These are phyloP conservation scores for Lamellibrachia luymesi DNA, from an alignment of 1,140 invertebrate species.

Conservation along the genomic window DNA sequence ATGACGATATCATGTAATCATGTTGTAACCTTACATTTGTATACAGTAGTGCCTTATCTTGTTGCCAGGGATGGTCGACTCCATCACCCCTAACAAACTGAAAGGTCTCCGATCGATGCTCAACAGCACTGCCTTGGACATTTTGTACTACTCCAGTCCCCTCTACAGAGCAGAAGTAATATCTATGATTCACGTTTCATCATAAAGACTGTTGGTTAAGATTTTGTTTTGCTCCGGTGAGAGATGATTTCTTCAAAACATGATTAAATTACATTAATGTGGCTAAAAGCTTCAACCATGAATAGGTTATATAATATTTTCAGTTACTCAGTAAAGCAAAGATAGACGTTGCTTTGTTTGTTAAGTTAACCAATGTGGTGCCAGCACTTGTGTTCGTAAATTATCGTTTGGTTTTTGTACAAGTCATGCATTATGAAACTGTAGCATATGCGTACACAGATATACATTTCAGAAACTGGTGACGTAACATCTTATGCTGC, in stretches of 20 bases:
- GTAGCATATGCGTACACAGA: no score
- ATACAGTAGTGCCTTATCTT: constrained; percentile 30
- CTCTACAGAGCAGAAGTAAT: constrained; percentile 70
- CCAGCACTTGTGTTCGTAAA: neutral
- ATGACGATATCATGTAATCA: constrained; percentile 8
- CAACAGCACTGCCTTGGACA: constrained; percentile 77
- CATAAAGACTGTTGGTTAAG: neutral
- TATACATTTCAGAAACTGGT: neutral
- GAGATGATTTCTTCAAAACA: neutral
- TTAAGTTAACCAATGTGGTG: neutral
- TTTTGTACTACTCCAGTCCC: constrained; percentile 80
- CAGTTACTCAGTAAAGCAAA: no score
- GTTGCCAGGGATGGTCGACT: constrained; percentile 66
- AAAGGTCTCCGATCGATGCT: constrained; percentile 66
- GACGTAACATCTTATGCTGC: constrained; percentile 32
- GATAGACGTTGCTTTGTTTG: no score
- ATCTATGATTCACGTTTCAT: neutral
- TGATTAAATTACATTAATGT: neutral
- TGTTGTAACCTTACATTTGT: constrained; percentile 9
- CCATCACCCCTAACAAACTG: constrained; percentile 70
- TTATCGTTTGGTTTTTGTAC: neutral
- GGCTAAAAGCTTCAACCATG: neutral
- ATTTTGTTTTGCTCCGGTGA: neutral
- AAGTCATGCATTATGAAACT: no score
- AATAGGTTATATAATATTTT: no score